Evolutionary conservation across 2,113 vertebrate species (phyloP).

Genomic region (Sinocyclocheilus rhinocerous): DNA sequence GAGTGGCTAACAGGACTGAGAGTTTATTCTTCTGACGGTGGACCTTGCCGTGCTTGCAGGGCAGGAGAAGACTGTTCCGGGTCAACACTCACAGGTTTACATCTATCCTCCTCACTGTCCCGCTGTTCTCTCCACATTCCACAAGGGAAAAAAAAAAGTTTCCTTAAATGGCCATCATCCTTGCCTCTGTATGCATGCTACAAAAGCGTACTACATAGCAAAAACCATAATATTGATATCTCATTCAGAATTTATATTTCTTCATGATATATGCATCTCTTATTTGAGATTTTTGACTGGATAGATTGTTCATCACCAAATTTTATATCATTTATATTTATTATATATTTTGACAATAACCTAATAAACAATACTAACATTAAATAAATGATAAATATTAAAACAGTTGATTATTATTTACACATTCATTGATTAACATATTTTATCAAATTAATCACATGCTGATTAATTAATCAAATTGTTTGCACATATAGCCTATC

Average conservation of each 20-base stretch:
- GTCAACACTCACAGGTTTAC: conserved; percentile 71
- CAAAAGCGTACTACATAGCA: too few relatives aligned
- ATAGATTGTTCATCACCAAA: neutral
- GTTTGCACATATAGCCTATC: neutral
- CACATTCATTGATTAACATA: neutral
- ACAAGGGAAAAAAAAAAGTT: conserved; percentile 50
- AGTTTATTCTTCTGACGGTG: conserved; percentile 71
- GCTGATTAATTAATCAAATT: neutral
- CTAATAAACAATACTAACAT: neutral
- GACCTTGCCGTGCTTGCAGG: conserved; percentile 61
- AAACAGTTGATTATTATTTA: neutral
- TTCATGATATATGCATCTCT: neutral
- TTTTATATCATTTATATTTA: neutral
- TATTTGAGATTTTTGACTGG: neutral
- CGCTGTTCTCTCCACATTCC: conserved; percentile 54
- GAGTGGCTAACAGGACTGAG: conserved; percentile 69
- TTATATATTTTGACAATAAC: neutral
- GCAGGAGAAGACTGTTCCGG: conserved; percentile 65
- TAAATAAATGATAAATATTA: neutral
- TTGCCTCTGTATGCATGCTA: neutral
- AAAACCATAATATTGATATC: conserved; percentile 20
- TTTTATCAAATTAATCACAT: neutral
- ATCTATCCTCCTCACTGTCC: conserved; percentile 57
- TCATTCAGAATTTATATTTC: neutral
- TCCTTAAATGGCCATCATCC: conserved; percentile 10